These are phyloP conservation scores for Apistogramma diplotaenia DNA, from an alignment of 2,113 vertebrate species.

Conservation along the genomic window DNA sequence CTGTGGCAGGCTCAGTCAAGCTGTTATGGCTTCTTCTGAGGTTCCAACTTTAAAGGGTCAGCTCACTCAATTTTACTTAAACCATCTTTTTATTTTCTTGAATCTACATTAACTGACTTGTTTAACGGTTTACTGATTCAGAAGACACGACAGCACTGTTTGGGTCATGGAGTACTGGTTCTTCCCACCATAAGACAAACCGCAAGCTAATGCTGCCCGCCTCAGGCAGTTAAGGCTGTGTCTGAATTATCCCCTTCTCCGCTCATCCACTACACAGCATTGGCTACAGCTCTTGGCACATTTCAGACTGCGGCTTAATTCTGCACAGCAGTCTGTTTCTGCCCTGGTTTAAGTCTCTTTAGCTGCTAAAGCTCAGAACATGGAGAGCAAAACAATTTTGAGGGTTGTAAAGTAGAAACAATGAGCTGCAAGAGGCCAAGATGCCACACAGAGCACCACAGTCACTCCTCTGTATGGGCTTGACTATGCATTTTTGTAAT, in stretches of 20 bases:
- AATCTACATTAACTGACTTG: background rate
- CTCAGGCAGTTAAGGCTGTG: background rate
- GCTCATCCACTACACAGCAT: background rate
- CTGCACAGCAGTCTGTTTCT: background rate
- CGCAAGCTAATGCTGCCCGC: too few relatives aligned
- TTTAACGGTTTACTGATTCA: too few relatives aligned
- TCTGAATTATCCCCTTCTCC: background rate
- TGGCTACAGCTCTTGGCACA: background rate
- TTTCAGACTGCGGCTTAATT: background rate
- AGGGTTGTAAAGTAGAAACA: background rate
- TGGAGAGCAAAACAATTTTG: background rate
- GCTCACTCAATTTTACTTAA: background rate
- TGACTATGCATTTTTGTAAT: background rate
- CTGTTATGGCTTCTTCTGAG: constrained; percentile 20
- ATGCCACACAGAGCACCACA: background rate
- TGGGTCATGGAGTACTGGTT: too few relatives aligned
- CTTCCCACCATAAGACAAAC: too few relatives aligned
- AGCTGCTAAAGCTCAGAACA: background rate
- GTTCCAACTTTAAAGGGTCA: background rate
- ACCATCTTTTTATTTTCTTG: background rate
- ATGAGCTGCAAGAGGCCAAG: background rate
- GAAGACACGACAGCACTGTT: too few relatives aligned
- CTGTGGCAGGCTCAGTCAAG: constrained; percentile 10
- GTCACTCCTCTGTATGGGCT: too few relatives aligned
- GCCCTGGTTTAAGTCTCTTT: background rate